Evolutionary conservation across 2,888 invertebrate genomes (phyloP).

Genomic region (Salpingus planirostris): DNA sequence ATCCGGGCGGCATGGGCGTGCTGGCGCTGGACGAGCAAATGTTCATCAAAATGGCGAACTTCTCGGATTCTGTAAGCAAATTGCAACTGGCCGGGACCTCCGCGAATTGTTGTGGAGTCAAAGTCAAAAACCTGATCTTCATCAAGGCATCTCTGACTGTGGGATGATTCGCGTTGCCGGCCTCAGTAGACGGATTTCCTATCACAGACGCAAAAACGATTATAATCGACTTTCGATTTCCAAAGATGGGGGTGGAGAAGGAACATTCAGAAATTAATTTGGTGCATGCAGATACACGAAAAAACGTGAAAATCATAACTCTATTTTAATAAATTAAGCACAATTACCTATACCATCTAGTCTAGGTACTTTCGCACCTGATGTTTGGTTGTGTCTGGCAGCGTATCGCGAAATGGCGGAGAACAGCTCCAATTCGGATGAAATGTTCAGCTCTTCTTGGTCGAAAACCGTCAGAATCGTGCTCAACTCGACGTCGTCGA

Average conservation of each 20-base stretch:
- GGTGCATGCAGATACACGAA: slow-evolving; percentile 4
- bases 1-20: slow-evolving; percentile 64
- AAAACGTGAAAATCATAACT: slow-evolving; percentile 13
- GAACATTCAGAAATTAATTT: neutral
- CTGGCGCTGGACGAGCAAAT: slow-evolving; percentile 64
- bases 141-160: slow-evolving; percentile 58
- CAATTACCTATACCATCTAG: slow-evolving; percentile 41
- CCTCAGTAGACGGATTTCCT: slow-evolving; percentile 21
- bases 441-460: slow-evolving; percentile 61
- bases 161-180: slow-evolving; percentile 22
- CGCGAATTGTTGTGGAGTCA: slow-evolving; percentile 75
- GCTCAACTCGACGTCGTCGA: slow-evolving; percentile 66
- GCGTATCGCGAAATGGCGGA: slow-evolving; percentile 63
- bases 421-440: slow-evolving; percentile 70
- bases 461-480: slow-evolving; percentile 70
- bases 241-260: neutral
- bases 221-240: neutral
- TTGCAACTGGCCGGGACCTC: slow-evolving; percentile 69
- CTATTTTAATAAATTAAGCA: slow-evolving; percentile 29
- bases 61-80: slow-evolving; percentile 67
- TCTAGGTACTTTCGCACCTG: slow-evolving; percentile 44
- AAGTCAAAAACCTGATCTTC: slow-evolving; percentile 70
- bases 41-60: slow-evolving; percentile 74
- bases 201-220: too few species aligned
- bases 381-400: slow-evolving; percentile 46